A percentile compares a stretch with the other conserved stretches of the same genome.
Conservation (phyloP, 2,797 vertebrate species). For the Limosa lapponica region DNA sequence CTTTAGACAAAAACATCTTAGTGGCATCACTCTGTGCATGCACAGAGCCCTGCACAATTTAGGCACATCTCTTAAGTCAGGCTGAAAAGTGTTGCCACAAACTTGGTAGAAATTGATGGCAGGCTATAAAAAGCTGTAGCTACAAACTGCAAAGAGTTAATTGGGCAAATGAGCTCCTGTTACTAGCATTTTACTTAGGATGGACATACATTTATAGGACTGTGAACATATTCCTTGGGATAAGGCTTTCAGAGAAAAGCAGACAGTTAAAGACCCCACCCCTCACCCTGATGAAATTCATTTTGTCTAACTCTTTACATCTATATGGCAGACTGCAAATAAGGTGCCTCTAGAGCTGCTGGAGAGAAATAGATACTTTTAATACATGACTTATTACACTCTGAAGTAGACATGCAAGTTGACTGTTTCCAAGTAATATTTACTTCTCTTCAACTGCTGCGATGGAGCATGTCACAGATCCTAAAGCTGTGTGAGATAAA, state of each 20-base stretch:
- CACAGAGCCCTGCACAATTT: background rate
- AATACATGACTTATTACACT: background rate
- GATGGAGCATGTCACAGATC: rapidly evolving
- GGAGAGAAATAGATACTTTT: background rate
- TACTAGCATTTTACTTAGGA: background rate
- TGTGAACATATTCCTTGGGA: rapidly evolving
- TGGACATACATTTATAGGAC: background rate
- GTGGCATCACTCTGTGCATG: background rate
- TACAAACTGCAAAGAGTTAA: background rate
- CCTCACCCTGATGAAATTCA: background rate
- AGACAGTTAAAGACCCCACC: background rate
- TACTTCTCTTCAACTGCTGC: background rate
- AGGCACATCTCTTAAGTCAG: background rate
- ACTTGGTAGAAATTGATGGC: background rate
- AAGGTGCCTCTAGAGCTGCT: background rate
- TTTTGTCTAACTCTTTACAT: background rate
- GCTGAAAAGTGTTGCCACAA: background rate
- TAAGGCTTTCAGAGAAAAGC: background rate
- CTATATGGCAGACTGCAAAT: background rate
- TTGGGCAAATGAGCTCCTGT: background rate
- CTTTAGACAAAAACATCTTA: background rate
- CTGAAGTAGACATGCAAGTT: background rate
- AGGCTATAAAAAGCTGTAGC: background rate
- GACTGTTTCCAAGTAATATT: background rate
- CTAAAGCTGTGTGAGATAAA: background rate